These are phyloP conservation scores for Habroteleia sp. DNA, from an alignment of 2,888 invertebrate species.

Conservation along the genomic window DNA sequence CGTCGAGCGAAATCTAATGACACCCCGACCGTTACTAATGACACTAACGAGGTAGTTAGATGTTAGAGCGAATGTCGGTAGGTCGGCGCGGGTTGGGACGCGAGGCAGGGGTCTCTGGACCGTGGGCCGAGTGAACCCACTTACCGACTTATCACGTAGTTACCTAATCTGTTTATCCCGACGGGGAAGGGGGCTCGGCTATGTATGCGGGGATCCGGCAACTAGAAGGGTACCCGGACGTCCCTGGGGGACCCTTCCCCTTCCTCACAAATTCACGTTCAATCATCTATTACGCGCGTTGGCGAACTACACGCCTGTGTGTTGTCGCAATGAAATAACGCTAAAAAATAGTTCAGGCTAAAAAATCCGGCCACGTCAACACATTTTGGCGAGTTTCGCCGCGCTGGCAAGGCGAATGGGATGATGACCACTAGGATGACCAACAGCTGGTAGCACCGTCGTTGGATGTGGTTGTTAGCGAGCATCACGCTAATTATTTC, in stretches of 20 bases:
- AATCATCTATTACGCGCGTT: conserved; percentile 69
- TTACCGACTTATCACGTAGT: conserved; percentile 82
- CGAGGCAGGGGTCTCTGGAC: conserved; percentile 67
- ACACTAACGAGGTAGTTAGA: conserved; percentile 81
- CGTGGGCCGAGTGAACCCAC: conserved; percentile 79
- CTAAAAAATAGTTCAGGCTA: conserved; percentile 34
- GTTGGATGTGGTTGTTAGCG: conserved; percentile 1
- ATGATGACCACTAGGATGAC: too few species aligned
- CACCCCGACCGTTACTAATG: conserved; percentile 80
- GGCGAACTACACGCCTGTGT: conserved; percentile 27
- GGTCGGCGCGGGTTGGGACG: conserved; percentile 65
- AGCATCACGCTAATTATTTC: conserved; percentile 25
- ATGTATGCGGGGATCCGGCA: conserved; percentile 62
- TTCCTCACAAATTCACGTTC: conserved; percentile 65
- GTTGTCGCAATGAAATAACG: conserved; percentile 36
- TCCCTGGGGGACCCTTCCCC: conserved; percentile 73
- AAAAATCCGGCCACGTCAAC: too few species aligned
- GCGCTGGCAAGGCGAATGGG: neutral
- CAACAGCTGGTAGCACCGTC: too few species aligned
- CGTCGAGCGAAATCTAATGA: conserved; percentile 80
- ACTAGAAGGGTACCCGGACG: conserved; percentile 76
- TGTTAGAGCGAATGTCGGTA: conserved; percentile 77
- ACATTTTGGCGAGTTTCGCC: conserved; percentile 13
- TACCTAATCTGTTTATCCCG: conserved; percentile 81
- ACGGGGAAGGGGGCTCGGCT: conserved; percentile 67